Conservation (phyloP, 2,797 vertebrate genomes). For the Hafferia zeledoni region DNA sequence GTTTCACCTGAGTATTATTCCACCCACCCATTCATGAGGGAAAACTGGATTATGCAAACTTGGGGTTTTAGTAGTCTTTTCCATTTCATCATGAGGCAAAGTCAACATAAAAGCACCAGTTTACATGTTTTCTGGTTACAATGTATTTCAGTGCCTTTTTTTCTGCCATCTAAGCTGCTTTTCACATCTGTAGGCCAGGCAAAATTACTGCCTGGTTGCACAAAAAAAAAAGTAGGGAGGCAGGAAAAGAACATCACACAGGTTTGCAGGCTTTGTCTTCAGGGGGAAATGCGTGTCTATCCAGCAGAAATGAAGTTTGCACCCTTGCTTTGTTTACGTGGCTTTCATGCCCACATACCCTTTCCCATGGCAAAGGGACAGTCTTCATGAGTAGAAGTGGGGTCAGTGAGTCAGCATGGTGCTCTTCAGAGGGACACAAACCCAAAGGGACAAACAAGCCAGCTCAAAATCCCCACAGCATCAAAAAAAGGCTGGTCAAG, state of each 20-base stretch:
- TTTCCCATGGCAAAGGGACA: neutral
- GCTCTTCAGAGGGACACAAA: neutral
- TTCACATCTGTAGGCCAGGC: neutral
- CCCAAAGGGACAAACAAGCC: neutral
- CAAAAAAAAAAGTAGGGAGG: neutral
- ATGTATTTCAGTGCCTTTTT: neutral
- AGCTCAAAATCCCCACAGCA: neutral
- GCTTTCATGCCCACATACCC: neutral
- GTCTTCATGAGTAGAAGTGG: neutral
- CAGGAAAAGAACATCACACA: neutral
- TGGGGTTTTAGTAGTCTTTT: neutral
- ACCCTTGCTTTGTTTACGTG: neutral
- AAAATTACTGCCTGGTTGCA: neutral
- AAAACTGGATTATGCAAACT: neutral
- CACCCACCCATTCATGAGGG: neutral
- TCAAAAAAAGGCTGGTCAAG: neutral
- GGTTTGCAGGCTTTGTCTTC: neutral
- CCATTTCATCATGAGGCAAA: neutral
- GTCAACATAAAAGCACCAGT: neutral
- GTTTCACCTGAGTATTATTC: neutral
- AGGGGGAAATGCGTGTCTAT: neutral
- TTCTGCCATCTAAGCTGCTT: neutral
- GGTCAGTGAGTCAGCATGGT: neutral
- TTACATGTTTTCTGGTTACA: neutral
- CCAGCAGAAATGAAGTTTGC: neutral